Conservation (phyloP, 2,888 invertebrate species). For the Anagyrus pseudococci region DNA sequence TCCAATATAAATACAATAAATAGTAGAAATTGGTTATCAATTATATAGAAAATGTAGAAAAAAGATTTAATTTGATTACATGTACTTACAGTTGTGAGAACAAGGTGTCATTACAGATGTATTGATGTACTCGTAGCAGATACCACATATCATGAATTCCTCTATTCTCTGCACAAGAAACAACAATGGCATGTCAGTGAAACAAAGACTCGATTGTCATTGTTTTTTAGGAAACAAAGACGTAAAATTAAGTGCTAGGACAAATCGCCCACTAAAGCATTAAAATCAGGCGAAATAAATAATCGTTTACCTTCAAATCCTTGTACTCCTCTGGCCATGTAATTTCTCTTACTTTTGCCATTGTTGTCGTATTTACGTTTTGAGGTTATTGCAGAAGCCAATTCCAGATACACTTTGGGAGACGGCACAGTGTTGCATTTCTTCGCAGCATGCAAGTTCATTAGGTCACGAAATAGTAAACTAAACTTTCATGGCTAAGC, state of each 20-base stretch:
- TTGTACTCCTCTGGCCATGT: conserved; percentile 33
- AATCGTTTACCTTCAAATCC: conserved; percentile 28
- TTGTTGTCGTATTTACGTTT: conserved; percentile 7
- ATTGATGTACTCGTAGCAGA: conserved; percentile 64
- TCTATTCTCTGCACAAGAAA: conserved; percentile 60
- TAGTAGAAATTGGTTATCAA: not conserved
- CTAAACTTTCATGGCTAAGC: too few relatives aligned
- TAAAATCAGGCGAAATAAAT: too few relatives aligned
- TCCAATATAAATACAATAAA: too few relatives aligned
- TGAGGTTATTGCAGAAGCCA: too few relatives aligned
- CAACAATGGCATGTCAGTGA: conserved; percentile 1
- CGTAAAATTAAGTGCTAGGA: too few relatives aligned
- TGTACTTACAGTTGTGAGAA: conserved; percentile 64
- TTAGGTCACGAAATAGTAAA: too few relatives aligned
- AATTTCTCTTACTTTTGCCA: conserved; percentile 36
- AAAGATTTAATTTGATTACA: not conserved
- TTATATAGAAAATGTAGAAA: conserved; percentile 5
- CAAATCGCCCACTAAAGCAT: too few relatives aligned
- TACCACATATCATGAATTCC: conserved; percentile 61
- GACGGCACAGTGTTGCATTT: too few relatives aligned
- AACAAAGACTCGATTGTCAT: not conserved
- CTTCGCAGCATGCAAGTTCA: too few relatives aligned
- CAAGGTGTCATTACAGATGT: conserved; percentile 64
- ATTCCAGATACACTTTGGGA: too few relatives aligned
- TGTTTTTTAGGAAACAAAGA: too few relatives aligned